These are phyloP conservation scores for Heterodera filipjevi DNA, from an alignment of 2,888 invertebrate species.

Conservation along the genomic window DNA sequence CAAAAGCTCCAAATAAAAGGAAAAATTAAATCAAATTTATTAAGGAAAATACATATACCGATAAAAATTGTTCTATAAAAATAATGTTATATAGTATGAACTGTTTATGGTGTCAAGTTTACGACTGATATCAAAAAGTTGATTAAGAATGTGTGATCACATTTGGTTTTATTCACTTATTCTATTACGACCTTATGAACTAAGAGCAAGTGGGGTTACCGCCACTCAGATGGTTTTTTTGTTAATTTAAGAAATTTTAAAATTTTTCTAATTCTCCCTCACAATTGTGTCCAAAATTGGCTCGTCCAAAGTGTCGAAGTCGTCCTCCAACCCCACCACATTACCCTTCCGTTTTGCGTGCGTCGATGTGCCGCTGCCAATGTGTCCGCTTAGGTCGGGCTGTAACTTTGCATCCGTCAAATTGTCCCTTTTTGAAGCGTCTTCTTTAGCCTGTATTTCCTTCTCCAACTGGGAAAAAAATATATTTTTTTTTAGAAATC, in stretches of 20 bases:
- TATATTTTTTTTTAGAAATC: background rate
- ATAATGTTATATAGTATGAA: too few species aligned
- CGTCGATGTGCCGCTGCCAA: constrained; percentile 30
- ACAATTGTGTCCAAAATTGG: constrained; percentile 60
- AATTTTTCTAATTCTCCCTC: background rate
- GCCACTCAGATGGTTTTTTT: constrained; percentile 31
- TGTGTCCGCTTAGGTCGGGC: constrained; percentile 35
- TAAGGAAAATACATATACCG: too few species aligned
- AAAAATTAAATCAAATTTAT: too few species aligned
- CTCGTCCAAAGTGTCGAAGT: constrained; percentile 64
- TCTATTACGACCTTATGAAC: too few species aligned
- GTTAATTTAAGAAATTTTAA: constrained; percentile 33
- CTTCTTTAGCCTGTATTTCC: constrained; percentile 61
- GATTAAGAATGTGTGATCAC: too few species aligned
- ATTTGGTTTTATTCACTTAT: too few species aligned
- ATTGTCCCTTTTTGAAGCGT: constrained; percentile 38
- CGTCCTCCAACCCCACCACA: constrained; percentile 48
- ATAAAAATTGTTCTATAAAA: too few species aligned
- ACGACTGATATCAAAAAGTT: too few species aligned
- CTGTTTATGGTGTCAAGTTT: too few species aligned
- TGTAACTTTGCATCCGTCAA: background rate
- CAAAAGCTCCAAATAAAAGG: too few species aligned
- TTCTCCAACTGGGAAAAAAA: constrained; percentile 55
- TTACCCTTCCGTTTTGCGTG: constrained; percentile 16
- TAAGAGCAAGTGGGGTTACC: too few species aligned